These are phyloP conservation scores for Dascillus cervinus DNA, from an alignment of 2,888 invertebrate genomes.

Conservation along the genomic window DNA sequence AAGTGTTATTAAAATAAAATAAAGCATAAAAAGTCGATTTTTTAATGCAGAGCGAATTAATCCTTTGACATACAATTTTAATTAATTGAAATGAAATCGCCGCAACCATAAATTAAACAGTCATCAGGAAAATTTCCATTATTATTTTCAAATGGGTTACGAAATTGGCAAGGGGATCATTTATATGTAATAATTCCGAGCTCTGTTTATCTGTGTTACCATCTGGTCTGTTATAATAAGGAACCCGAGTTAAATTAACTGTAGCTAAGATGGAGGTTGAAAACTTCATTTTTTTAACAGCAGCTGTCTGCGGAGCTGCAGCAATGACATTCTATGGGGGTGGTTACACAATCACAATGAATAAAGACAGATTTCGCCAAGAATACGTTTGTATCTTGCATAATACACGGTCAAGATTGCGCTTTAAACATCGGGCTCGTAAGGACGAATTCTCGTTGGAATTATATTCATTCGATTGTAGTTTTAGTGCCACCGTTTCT, in stretches of 20 bases:
- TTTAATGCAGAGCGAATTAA: too few relatives aligned
- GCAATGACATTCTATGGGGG: conserved; percentile 42
- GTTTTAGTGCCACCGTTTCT: background rate
- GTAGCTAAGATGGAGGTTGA: conserved; percentile 44
- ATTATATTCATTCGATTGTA: conserved; percentile 10
- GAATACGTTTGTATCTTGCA: conserved; percentile 39
- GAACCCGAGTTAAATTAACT: conserved; percentile 42
- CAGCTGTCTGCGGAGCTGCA: conserved; percentile 35
- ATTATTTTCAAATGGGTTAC: too few relatives aligned
- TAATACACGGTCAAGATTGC: conserved; percentile 30
- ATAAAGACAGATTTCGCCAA: conserved; percentile 36
- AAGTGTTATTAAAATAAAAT: too few relatives aligned
- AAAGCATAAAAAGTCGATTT: too few relatives aligned
- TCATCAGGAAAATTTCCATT: too few relatives aligned
- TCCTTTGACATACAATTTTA: too few relatives aligned
- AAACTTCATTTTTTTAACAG: conserved; percentile 43
- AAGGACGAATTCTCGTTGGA: conserved; percentile 3
- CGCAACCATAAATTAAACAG: too few relatives aligned
- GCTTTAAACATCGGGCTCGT: conserved; percentile 3
- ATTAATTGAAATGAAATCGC: too few relatives aligned
- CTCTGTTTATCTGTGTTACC: conserved; percentile 5
- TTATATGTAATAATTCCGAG: background rate
- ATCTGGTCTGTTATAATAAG: conserved; percentile 20
- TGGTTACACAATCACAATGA: conserved; percentile 45
- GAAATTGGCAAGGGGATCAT: too few relatives aligned